phyloP scores from a whole-genome alignment of 2,113 vertebrate genomes.

The Suricata suricatta region DNA sequence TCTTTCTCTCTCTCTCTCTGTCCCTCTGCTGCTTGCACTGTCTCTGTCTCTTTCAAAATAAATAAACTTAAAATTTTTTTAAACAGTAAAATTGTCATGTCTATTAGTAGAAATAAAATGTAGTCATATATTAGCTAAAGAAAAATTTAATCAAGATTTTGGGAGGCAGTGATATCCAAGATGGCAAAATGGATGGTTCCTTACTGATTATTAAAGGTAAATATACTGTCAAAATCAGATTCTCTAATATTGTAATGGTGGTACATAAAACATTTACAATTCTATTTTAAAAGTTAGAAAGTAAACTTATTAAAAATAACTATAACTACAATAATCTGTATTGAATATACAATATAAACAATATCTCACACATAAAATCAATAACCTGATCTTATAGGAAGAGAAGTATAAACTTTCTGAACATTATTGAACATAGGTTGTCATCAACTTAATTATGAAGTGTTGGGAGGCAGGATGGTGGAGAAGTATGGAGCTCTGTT shows the following conservation, averaged over 20 bases:
- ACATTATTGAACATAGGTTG: background rate
- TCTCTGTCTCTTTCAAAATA: no score
- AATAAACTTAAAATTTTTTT: background rate
- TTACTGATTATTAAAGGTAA: background rate
- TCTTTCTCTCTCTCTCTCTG: no score
- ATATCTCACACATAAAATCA: background rate
- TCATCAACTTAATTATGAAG: background rate
- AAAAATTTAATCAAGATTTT: background rate
- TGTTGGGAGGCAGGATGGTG: no score
- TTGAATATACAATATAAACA: background rate
- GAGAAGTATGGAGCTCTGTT: no score
- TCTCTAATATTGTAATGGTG: background rate
- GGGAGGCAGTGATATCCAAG: background rate
- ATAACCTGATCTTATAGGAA: background rate
- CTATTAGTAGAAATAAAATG: constrained; percentile 22
- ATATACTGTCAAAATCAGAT: background rate
- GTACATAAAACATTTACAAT: background rate
- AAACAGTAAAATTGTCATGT: background rate
- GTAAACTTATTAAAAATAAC: background rate
- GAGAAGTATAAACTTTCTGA: background rate
- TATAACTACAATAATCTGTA: background rate
- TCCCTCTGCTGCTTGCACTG: no score
- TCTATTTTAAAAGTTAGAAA: background rate
- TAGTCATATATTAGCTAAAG: background rate
- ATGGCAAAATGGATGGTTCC: background rate